Evolutionary conservation across 2,113 vertebrate species (phyloP), one percentile per base, ranked within the genome.

Genomic region (Alouatta palliata): DNA sequence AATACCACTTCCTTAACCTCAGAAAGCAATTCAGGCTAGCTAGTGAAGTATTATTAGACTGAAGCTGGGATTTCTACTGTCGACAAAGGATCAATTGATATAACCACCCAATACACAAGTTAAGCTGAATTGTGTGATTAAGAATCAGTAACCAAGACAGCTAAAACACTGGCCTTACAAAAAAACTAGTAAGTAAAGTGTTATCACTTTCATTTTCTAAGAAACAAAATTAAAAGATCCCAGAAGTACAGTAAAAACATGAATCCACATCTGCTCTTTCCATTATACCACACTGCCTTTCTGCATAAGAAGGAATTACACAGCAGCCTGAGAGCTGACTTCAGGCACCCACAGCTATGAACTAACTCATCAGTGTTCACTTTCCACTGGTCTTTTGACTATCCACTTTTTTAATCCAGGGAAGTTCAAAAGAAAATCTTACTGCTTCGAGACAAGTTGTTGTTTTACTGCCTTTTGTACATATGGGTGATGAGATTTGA

Each of bases 391-490:
- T 66, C 35, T 87, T 40, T 92, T 92, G 52, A 49, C 52, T 73
- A 80, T 35, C 83, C 25, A 61, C 6, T 58, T 83, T 90, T 79
- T 90, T 58, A 95, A 68, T 77, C 14, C 96, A 86, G 7, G 9
- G 5, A 95, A 90, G 8, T 68, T 95, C n/a, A 89, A 96, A 93
- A 92, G 40, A 61, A 92, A 96, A 90, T 64, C 7, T 80, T 40
- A 76, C 21, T 75, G 68, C 81, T 95, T 96, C 70, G 87, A 93
- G 68, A 76, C 49, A 95, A 92, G 3, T 27, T 94, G 45, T 16
- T 95, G 4, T 93, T 96, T 91, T 66, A 84, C 25, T 85, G 61
- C 5, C 90, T 19, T 92, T 71, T 95, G n/a, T 90, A 71, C 49
- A 86, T 70, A 49, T 45, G 52, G 82, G 16, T 37, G n/a, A 85